Percentiles rank a stretch among this genome's conserved stretches.
phyloP scores from a whole-genome alignment of 2,113 vertebrate genomes.

The Lutjanus erythropterus region DNA sequence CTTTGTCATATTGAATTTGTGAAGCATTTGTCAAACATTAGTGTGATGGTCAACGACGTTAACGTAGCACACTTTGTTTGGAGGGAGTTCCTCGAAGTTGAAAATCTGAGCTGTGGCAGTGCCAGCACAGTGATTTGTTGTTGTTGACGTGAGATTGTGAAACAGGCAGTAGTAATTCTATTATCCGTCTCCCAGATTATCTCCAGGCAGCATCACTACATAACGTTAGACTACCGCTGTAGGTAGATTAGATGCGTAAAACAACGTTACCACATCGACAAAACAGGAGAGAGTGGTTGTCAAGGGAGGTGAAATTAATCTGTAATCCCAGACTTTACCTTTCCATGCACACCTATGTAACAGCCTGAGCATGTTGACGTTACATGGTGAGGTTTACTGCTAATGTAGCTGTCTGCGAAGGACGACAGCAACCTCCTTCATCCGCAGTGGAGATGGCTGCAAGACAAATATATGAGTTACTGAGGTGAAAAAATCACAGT shows the following conservation, averaged over 20 bases:
- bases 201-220: background rate
- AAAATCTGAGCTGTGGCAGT: background rate
- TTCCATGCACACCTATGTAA: constrained; percentile 32
- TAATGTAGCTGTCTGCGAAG: constrained; percentile 23
- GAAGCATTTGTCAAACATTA: background rate
- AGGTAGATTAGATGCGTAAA: constrained; percentile 14
- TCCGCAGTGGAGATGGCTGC: background rate
- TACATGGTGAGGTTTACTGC: constrained; percentile 5
- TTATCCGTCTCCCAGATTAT: constrained; percentile 37
- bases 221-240: background rate
- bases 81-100: constrained; percentile 30
- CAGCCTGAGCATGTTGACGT: constrained; percentile 33
- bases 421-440: constrained; percentile 4
- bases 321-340: constrained; percentile 73
- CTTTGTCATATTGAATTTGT: background rate
- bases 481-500: background rate
- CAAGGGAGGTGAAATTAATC: constrained; percentile 56
- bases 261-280: constrained; percentile 15
- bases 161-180: constrained; percentile 10
- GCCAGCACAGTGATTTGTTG: constrained; percentile 19
- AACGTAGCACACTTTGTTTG: constrained; percentile 13
- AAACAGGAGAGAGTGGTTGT: constrained; percentile 32
- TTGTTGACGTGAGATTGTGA: constrained; percentile 3
- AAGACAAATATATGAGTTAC: background rate
- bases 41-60: constrained; percentile 12